Conservation (phyloP, 2,888 invertebrate species). For the Orchestes rusci region DNA sequence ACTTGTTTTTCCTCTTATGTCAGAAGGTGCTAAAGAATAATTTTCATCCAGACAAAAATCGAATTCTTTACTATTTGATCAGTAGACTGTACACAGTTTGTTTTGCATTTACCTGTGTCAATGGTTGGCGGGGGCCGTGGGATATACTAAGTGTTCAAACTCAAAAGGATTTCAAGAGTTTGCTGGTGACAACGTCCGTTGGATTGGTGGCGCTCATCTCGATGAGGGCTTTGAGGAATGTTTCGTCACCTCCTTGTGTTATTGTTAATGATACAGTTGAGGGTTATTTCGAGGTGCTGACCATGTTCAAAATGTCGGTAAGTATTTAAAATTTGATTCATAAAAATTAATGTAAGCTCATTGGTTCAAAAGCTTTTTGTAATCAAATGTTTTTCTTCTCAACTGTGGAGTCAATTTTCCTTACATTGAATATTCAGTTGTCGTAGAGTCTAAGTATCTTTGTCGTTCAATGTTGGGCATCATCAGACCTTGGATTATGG, state of each 20-base stretch:
- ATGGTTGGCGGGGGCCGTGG: conserved; percentile 86
- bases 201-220: conserved; percentile 62
- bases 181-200: conserved; percentile 58
- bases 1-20: conserved; percentile 60
- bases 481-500: no score
- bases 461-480: no score
- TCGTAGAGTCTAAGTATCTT: no score
- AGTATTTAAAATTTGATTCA: conserved; percentile 48
- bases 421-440: no score
- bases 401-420: no score
- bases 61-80: conserved; percentile 60
- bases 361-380: no score
- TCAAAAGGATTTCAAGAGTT: conserved; percentile 48
- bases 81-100: conserved; percentile 69
- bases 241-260: conserved; percentile 75
- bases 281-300: conserved; percentile 77
- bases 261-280: conserved; percentile 66
- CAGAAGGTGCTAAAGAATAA: conserved; percentile 55
- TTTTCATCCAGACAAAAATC: conserved; percentile 60
- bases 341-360: no score
- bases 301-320: conserved; percentile 76
- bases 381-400: no score
- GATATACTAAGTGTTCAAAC: conserved; percentile 65
- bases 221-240: conserved; percentile 67
- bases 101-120: conserved; percentile 76